Conservation (phyloP, 2,888 invertebrate species). For the Tillus elongatus region DNA sequence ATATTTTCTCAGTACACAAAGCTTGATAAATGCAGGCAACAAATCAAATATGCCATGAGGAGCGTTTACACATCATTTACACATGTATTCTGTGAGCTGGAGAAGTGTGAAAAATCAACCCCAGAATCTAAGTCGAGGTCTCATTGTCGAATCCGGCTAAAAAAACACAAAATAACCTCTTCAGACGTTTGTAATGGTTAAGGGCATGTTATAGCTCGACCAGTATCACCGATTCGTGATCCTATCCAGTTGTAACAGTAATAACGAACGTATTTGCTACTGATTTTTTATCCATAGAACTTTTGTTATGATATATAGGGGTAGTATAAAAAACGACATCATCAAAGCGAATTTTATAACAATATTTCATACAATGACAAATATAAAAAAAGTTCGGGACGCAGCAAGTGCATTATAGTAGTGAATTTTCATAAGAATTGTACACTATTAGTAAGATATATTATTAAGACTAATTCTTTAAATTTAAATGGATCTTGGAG, state of each 20-base stretch:
- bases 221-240: too few relatives aligned
- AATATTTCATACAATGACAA: neutral
- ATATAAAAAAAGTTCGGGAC: conserved; percentile 1
- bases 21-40: neutral
- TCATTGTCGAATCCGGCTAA: conserved; percentile 1
- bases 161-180: conserved; percentile 3
- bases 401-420: too few relatives aligned
- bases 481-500: too few relatives aligned
- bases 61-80: neutral
- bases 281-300: too few relatives aligned
- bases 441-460: too few relatives aligned
- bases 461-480: too few relatives aligned
- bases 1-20: neutral
- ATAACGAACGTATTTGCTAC: too few relatives aligned
- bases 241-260: too few relatives aligned
- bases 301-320: conserved; percentile 1
- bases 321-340: neutral
- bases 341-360: neutral
- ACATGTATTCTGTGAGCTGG: neutral
- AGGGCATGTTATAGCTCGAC: too few relatives aligned
- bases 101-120: conserved; percentile 2
- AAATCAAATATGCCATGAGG: neutral
- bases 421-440: too few relatives aligned
- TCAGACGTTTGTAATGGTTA: too few relatives aligned
- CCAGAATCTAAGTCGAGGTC: neutral